These are phyloP conservation scores for Aphelocoma californica DNA, from an alignment of 2,797 vertebrate species.

Conservation along the genomic window DNA sequence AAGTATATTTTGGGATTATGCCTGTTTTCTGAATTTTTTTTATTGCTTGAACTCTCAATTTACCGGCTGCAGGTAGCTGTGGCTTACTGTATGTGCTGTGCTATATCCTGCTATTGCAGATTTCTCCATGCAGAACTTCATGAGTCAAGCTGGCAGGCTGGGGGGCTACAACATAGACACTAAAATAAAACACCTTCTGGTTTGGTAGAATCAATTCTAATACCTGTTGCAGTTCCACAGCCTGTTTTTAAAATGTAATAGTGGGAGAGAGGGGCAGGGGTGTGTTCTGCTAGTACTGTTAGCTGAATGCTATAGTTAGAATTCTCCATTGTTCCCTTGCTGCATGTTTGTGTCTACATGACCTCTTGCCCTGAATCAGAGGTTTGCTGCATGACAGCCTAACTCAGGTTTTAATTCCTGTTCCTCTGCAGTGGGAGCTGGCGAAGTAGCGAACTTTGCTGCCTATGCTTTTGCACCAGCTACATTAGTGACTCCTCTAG, in stretches of 20 bases:
- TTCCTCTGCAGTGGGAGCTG: conserved; percentile 88
- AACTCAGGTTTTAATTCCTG: neutral
- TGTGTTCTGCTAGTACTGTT: neutral
- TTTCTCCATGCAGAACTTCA: neutral
- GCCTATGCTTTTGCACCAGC: conserved; percentile 98
- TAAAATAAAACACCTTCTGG: neutral
- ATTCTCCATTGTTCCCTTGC: neutral
- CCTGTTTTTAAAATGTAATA: neutral
- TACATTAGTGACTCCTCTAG: conserved; percentile 94
- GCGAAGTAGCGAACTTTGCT: conserved; percentile 96
- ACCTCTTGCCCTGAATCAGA: neutral
- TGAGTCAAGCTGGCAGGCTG: neutral
- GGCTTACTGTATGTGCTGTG: neutral
- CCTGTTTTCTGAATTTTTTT: neutral
- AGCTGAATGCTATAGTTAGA: neutral
- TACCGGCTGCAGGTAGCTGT: neutral
- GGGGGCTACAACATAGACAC: neutral
- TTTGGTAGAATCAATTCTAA: neutral
- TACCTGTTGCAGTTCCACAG: neutral
- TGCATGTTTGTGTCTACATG: neutral
- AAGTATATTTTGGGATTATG: neutral
- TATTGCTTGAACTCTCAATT: neutral
- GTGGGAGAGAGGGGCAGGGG: too few relatives aligned
- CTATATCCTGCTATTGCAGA: neutral
- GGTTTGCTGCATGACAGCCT: neutral